Base-by-base conservation (phyloP, 2,113 vertebrate species). In the Paramisgurnus dabryanus region DNA sequence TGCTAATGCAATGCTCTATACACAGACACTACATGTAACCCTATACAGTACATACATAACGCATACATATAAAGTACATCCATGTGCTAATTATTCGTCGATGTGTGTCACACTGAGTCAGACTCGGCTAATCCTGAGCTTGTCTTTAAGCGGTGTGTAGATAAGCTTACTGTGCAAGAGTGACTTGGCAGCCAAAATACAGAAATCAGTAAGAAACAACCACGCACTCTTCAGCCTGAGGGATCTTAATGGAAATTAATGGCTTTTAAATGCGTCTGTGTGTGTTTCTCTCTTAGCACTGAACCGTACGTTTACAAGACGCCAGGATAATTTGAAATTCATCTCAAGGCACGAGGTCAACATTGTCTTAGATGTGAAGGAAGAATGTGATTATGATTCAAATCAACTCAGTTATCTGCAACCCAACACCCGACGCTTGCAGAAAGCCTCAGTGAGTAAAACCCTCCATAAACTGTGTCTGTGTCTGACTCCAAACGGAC, bases 81-180 rank as follows among this genome's bases (percentile, higher is more conserved):
- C 17, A 47, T 47, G 67, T 34, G 49, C 10, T 22, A 47, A 43
- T 17, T 7, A 57, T 83, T 70, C 70, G 65, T 64, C 50, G 45
- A n/a, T 80, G 78, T 58, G 75, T 45, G 17, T 49, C 2, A 71
- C 53, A 63, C 57, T 79, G 80, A 69, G 73, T 57, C 66, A 80
- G 60, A 49, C 72, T 4, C 45, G 9, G 67, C 82, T 80, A 76
- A 82, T 84, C 78, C 73, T 77, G 80, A 65, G 68, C 53, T 60
- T 75, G 72, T 64, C 69, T 82, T 80, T 73, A 80, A 76, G 53
- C 72, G 60, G 60, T 53, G 74, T 78, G 80, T 82, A 78, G 79
- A 84, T 78, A 84, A 66, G 74, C 78, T 80, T 80, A 84, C 63
- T 77, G 64, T 70, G 80, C 70, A 78, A 66, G 80, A 78, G 43